Evolutionary conservation across 2,888 invertebrate species (phyloP).

Genomic region (Adela reaumurella): DNA sequence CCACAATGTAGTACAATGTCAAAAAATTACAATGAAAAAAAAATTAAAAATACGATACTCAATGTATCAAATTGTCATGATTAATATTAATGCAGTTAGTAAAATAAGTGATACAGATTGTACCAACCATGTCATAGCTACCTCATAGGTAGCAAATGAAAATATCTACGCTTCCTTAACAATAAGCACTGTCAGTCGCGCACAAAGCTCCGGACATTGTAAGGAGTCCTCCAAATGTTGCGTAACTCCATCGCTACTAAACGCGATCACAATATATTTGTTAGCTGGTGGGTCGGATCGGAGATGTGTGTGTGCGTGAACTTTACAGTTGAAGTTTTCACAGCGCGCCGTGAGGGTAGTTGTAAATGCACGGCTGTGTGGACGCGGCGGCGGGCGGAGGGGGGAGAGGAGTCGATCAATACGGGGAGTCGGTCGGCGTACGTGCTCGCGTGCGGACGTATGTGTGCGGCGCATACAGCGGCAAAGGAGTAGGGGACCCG

Average conservation of each 20-base stretch:
- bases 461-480: background rate
- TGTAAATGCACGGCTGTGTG: slow-evolving; percentile 4
- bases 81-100: no score
- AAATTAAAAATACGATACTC: no score
- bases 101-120: no score
- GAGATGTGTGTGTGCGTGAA: background rate
- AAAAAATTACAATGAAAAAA: no score
- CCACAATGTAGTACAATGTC: no score
- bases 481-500: background rate
- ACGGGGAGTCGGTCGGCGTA: background rate
- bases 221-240: background rate
- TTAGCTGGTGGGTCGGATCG: background rate
- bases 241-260: background rate
- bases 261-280: background rate
- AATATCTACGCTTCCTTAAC: no score
- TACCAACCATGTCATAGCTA: no score
- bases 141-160: no score
- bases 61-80: no score
- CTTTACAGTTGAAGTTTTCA: slow-evolving; percentile 1
- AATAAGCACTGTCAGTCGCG: no score
- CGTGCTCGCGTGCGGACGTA: background rate
- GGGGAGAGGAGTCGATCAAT: slow-evolving; percentile 2
- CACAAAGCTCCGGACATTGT: background rate
- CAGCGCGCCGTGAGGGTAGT: slow-evolving; percentile 2
- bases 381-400: background rate